Evolutionary conservation across 2,797 vertebrate genomes (phyloP).

Genomic region (Emydoidea blandingii): DNA sequence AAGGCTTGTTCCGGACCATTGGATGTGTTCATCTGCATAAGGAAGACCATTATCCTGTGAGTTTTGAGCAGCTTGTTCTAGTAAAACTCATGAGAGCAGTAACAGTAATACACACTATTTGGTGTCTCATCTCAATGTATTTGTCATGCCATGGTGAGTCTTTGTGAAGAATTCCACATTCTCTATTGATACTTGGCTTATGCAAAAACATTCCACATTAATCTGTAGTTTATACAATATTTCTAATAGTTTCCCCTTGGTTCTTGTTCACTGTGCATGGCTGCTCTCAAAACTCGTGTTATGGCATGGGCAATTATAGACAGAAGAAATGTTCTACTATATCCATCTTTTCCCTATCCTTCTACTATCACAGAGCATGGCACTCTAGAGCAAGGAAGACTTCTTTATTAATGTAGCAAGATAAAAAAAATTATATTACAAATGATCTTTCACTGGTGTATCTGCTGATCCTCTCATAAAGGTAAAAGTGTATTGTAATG

Average conservation of each 20-base stretch:
- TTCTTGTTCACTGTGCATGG: background rate
- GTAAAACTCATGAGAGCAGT: background rate
- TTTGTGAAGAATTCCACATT: background rate
- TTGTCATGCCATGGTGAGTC: background rate
- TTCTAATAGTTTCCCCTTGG: background rate
- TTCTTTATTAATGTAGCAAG: background rate
- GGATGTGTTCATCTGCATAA: background rate
- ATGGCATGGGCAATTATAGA: background rate
- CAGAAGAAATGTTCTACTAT: background rate
- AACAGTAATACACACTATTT: background rate
- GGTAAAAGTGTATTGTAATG: background rate
- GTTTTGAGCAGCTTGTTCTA: background rate
- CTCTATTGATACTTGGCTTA: background rate
- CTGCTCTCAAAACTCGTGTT: background rate
- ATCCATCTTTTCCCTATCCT: background rate
- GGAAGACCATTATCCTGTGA: background rate
- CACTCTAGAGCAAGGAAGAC: background rate
- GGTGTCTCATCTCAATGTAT: background rate
- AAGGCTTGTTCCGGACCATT: background rate
- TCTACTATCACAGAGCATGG: background rate
- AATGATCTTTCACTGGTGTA: background rate
- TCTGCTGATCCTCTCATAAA: conserved; percentile 1
- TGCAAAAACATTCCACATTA: background rate
- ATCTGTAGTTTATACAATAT: background rate
- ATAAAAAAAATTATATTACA: background rate